phyloP scores from a whole-genome alignment of 2,113 vertebrate genomes.

The Microtus richardsoni region DNA sequence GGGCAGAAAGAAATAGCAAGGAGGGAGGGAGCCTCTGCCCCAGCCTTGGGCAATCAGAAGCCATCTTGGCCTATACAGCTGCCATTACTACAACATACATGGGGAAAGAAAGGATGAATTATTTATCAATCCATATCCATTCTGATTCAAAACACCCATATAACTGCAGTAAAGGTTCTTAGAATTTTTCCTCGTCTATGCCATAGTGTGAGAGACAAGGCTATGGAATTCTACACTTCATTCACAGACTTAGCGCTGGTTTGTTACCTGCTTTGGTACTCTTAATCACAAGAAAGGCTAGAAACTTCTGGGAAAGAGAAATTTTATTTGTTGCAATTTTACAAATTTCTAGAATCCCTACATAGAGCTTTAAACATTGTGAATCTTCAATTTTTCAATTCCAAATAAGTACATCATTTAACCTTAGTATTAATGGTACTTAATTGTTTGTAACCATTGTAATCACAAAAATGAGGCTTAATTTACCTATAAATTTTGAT shows the following conservation, averaged over 20 bases:
- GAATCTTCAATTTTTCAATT: neutral
- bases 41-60: neutral
- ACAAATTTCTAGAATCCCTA: slow-evolving; percentile 10
- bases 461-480: neutral
- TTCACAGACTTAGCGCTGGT: slow-evolving; percentile 25
- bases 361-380: neutral
- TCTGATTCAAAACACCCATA: neutral
- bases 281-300: slow-evolving; percentile 8
- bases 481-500: neutral
- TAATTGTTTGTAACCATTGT: neutral
- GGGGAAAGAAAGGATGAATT: neutral
- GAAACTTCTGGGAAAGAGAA: neutral
- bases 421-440: neutral
- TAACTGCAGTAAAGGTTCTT: slow-evolving; percentile 41
- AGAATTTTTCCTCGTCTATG: neutral
- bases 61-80: neutral
- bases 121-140: slow-evolving; percentile 53
- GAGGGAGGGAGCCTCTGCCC: neutral
- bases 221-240: slow-evolving; percentile 40
- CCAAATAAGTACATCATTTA: neutral
- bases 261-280: slow-evolving; percentile 14
- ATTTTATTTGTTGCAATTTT: slow-evolving; percentile 23
- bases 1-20: neutral
- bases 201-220: neutral
- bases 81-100: neutral